These are phyloP conservation scores for Nasonia giraulti DNA, from an alignment of 1,140 invertebrate species.

Conservation along the genomic window DNA sequence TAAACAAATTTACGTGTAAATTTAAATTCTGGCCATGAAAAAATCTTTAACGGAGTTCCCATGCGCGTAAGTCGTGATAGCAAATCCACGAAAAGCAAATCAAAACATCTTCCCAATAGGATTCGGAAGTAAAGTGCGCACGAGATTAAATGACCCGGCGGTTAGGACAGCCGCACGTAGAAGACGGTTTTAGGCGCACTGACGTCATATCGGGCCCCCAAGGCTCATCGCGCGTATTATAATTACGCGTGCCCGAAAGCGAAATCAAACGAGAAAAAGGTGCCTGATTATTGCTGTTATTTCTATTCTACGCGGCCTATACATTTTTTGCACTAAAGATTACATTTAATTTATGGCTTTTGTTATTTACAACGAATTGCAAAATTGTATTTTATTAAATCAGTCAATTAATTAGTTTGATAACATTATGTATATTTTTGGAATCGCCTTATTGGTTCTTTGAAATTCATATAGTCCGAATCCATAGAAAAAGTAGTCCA, in stretches of 20 bases:
- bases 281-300: no score
- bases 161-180: background rate
- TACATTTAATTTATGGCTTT: background rate
- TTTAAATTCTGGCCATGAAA: no score
- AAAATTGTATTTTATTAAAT: background rate
- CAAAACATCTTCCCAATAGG: background rate
- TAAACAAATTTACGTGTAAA: no score
- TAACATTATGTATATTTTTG: background rate
- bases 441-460: background rate
- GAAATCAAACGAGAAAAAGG: no score
- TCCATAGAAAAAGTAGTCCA: no score
- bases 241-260: no score
- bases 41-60: no score
- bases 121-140: no score
- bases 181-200: background rate
- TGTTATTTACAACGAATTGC: no score
- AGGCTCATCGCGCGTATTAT: background rate
- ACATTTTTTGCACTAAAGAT: background rate
- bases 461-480: background rate
- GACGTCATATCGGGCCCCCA: background rate
- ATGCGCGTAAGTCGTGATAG: no score
- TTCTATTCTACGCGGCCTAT: no score
- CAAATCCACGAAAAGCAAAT: no score
- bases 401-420: background rate
- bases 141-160: background rate